Evolutionary conservation across 2,113 vertebrate genomes (phyloP).

Genomic region (Nibea albiflora): DNA sequence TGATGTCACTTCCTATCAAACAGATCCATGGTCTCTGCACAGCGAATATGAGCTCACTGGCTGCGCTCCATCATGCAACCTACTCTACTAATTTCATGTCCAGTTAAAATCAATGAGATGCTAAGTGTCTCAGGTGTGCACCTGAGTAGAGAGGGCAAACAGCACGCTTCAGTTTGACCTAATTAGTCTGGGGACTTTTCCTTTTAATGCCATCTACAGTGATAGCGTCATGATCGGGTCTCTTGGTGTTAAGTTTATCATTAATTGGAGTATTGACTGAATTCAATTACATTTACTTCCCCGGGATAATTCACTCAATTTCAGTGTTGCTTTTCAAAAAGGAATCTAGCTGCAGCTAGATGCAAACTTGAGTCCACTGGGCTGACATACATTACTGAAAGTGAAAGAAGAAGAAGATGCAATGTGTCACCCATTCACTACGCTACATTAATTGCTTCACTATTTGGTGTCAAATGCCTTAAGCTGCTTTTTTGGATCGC

Average conservation of each 20-base stretch:
- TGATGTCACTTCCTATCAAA: conserved; percentile 77
- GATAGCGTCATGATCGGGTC: background rate
- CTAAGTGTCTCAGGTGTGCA: conserved; percentile 53
- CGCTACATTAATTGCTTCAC: conserved; percentile 16
- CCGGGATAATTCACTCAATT: background rate
- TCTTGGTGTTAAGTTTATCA: background rate
- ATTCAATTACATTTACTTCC: background rate
- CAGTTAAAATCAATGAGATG: conserved; percentile 62
- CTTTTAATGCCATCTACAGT: background rate
- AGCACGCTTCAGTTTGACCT: background rate
- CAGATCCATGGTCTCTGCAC: conserved; percentile 45
- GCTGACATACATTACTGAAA: conserved; percentile 8
- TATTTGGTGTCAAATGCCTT: conserved; percentile 27
- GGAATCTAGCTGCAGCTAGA: background rate
- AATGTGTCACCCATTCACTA: conserved; percentile 19
- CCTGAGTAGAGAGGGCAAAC: conserved; percentile 29
- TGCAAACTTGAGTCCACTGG: background rate
- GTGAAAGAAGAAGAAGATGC: background rate
- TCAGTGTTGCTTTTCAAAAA: background rate
- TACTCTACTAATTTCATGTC: conserved; percentile 48
- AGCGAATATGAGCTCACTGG: conserved; percentile 36
- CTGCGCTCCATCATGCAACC: conserved; percentile 31
- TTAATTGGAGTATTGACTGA: background rate
- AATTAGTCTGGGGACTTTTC: background rate
- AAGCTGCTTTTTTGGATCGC: background rate